A percentile compares a stretch with the other conserved stretches of the same genome.
These are phyloP conservation scores for Clarias pachynema DNA, from an alignment of 2,797 vertebrate genomes.

Conservation along the genomic window DNA sequence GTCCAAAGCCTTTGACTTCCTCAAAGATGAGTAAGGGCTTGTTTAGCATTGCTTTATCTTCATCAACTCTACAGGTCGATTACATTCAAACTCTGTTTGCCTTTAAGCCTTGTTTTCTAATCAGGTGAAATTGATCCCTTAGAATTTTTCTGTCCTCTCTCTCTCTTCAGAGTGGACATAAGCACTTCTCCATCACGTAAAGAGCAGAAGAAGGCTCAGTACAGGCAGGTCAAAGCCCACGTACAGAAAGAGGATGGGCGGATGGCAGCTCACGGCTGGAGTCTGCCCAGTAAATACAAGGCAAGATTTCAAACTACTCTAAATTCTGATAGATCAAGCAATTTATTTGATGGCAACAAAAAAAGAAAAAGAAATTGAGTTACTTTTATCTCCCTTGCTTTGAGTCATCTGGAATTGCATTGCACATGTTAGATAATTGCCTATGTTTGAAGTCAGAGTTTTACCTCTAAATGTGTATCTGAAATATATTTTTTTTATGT, in stretches of 20 bases:
- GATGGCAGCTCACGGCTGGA: conserved; percentile 94
- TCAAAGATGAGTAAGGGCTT: conserved; percentile 76
- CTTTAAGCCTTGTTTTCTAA: not conserved
- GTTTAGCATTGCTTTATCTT: not conserved
- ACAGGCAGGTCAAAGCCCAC: conserved; percentile 93
- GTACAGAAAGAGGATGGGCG: conserved; percentile 93
- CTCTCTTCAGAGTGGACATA: conserved; percentile 66
- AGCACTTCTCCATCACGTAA: conserved; percentile 81
- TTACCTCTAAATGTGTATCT: not conserved
- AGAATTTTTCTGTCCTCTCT: not conserved
- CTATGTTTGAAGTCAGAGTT: not conserved
- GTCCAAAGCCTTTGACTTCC: conserved; percentile 84
- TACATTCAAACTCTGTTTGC: not conserved
- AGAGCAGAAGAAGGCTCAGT: conserved; percentile 94
- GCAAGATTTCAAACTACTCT: conserved; percentile 50
- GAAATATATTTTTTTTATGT: not conserved
- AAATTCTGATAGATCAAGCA: not conserved
- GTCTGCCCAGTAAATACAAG: conserved; percentile 84
- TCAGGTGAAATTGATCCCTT: not conserved
- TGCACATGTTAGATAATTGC: not conserved
- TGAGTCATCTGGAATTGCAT: not conserved
- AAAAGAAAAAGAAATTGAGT: not conserved
- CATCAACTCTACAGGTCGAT: not conserved
- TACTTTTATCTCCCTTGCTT: not conserved
- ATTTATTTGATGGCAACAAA: not conserved